Conservation (phyloP, 2,888 invertebrate species). For the Ceramica pisi region DNA sequence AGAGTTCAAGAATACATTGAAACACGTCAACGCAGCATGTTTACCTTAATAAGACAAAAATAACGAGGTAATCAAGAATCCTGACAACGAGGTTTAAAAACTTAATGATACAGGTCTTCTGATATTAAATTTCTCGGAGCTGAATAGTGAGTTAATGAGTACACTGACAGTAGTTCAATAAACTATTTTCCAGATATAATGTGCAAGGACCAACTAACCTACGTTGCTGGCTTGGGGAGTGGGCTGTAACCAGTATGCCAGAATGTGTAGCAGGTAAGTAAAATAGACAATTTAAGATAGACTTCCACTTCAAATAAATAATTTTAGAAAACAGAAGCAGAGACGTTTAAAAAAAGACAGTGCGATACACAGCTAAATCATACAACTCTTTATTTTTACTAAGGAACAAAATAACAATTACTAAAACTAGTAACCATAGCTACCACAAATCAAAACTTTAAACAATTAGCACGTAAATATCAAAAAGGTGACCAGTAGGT, state of each 20-base stretch:
- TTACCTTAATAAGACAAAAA: not conserved
- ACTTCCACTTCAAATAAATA: too few relatives aligned
- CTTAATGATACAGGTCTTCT: not conserved
- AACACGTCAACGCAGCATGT: not conserved
- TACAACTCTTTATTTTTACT: too few relatives aligned
- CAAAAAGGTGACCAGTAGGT: too few relatives aligned
- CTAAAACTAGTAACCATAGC: too few relatives aligned
- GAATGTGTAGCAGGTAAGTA: conserved; percentile 93
- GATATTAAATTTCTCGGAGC: not conserved
- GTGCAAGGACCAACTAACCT: conserved; percentile 93
- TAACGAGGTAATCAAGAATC: not conserved
- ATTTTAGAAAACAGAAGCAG: too few relatives aligned
- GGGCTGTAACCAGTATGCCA: conserved; percentile 94
- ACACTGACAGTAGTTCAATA: not conserved
- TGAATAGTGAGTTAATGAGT: too few relatives aligned
- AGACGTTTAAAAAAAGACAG: too few relatives aligned
- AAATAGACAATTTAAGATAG: too few relatives aligned
- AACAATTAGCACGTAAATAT: too few relatives aligned
- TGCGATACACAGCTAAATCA: too few relatives aligned
- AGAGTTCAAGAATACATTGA: not conserved
- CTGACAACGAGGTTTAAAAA: not conserved
- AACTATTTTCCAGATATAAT: conserved; percentile 84
- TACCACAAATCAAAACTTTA: too few relatives aligned
- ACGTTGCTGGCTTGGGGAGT: conserved; percentile 95
- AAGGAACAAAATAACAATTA: too few relatives aligned